Conservation (phyloP, 1,140 invertebrate genomes). For the Drosophila arawakana region DNA sequence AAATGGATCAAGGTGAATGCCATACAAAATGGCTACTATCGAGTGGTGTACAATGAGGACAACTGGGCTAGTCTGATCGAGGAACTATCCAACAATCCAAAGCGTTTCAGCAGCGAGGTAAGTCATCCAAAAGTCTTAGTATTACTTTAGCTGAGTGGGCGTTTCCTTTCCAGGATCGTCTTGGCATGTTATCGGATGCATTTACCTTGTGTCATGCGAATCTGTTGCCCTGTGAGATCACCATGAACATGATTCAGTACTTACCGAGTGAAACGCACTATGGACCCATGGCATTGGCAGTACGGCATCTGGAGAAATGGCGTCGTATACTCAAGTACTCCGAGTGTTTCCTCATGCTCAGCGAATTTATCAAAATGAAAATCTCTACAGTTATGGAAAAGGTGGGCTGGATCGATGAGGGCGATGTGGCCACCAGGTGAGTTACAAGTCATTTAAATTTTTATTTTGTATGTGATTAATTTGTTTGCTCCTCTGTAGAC, state of each 20-base stretch:
- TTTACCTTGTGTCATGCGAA: slow-evolving; percentile 91
- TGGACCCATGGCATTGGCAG: slow-evolving; percentile 90
- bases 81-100: slow-evolving; percentile 89
- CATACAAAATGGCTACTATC: slow-evolving; percentile 94
- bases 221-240: slow-evolving; percentile 88
- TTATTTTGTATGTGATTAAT: too few species aligned
- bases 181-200: slow-evolving; percentile 90
- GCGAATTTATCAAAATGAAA: slow-evolving; percentile 87
- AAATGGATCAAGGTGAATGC: slow-evolving; percentile 94
- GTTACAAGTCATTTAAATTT: background rate
- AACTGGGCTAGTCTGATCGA: slow-evolving; percentile 91
- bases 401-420: slow-evolving; percentile 89
- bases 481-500: slow-evolving; percentile 22
- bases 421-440: slow-evolving; percentile 88
- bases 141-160: too few species aligned
- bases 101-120: slow-evolving; percentile 87
- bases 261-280: slow-evolving; percentile 90
- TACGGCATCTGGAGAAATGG: slow-evolving; percentile 89
- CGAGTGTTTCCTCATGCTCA: slow-evolving; percentile 87
- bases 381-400: slow-evolving; percentile 87
- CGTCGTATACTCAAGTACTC: slow-evolving; percentile 89
- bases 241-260: slow-evolving; percentile 89
- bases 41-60: slow-evolving; percentile 92
- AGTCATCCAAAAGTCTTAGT: background rate
- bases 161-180: slow-evolving; percentile 86